Evolutionary conservation across 2,113 vertebrate species (phyloP).

Genomic region (Nipponia nippon): DNA sequence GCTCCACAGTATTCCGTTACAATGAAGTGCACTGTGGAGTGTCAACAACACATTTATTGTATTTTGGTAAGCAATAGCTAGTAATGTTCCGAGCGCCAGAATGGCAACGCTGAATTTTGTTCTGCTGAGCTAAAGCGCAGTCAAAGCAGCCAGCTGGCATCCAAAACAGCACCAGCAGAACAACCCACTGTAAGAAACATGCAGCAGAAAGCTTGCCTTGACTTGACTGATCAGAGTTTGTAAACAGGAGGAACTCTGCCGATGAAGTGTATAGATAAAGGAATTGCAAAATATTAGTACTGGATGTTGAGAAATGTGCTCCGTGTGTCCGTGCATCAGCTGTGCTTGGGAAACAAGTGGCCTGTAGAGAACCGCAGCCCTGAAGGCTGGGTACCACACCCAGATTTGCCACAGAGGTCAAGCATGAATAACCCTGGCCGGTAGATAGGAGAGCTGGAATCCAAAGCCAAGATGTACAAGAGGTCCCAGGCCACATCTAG

Average conservation of each 20-base stretch:
- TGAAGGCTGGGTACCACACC: not conserved
- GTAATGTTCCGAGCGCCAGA: not conserved
- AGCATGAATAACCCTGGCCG: not conserved
- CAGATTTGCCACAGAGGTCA: not conserved
- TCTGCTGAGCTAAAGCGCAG: accelerated
- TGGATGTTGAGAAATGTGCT: not conserved
- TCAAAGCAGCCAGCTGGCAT: not conserved
- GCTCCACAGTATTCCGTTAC: not conserved
- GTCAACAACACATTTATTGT: not conserved
- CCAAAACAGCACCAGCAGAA: not conserved
- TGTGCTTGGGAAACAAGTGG: not conserved
- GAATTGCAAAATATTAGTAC: not conserved
- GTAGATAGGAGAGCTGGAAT: not conserved
- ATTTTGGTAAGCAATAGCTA: not conserved
- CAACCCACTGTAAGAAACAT: not conserved
- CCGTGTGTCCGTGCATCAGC: not conserved
- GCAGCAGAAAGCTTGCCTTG: not conserved
- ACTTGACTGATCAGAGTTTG: not conserved
- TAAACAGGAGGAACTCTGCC: not conserved
- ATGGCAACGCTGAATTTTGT: accelerated
- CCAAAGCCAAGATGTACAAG: not conserved
- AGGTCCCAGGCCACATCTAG: not conserved
- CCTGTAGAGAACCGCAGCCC: not conserved
- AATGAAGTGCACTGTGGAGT: not conserved
- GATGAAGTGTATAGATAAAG: not conserved